Conservation (phyloP, 92 coral and sea anemone species). For the Paramuricea clavata region DNA sequence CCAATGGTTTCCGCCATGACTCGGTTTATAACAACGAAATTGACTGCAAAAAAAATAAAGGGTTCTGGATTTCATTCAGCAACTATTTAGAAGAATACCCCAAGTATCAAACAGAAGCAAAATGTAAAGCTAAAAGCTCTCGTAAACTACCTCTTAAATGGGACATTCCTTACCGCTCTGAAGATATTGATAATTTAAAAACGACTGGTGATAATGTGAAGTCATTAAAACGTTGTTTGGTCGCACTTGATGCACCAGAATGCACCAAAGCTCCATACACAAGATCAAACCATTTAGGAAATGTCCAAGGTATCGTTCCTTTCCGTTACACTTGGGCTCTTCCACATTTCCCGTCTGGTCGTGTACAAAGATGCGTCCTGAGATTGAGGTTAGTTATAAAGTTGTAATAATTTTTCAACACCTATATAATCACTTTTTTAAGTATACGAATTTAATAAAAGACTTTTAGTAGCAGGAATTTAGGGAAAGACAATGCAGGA, state of each 20-base stretch:
- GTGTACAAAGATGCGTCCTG: slow-evolving; percentile 77
- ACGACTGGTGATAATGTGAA: not conserved
- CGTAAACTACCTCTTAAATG: slow-evolving; percentile 46
- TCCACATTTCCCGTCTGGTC: slow-evolving; percentile 87
- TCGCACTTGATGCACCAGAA: slow-evolving; percentile 80
- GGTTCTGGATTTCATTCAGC: slow-evolving; percentile 84
- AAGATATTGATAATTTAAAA: slow-evolving; percentile 59
- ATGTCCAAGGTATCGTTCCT: slow-evolving; percentile 84
- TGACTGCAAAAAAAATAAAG: slow-evolving; percentile 83
- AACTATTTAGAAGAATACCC: slow-evolving; percentile 83
- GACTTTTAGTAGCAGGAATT: no score
- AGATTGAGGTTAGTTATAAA: slow-evolving; percentile 90
- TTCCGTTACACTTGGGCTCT: slow-evolving; percentile 92
- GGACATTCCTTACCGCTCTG: slow-evolving; percentile 82
- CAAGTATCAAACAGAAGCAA: slow-evolving; percentile 34
- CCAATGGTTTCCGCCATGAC: slow-evolving; percentile 74
- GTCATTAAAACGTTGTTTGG: slow-evolving; percentile 68
- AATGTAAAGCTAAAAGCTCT: slow-evolving; percentile 68
- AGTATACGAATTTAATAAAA: no score
- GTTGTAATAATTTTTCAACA: not conserved
- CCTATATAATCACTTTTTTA: no score
- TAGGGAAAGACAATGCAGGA: no score
- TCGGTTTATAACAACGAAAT: slow-evolving; percentile 85
- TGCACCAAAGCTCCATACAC: slow-evolving; percentile 91
- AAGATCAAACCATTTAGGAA: slow-evolving; percentile 96